Evolutionary conservation across 2,888 invertebrate genomes (phyloP).

Genomic region (Xestia ashworthii): DNA sequence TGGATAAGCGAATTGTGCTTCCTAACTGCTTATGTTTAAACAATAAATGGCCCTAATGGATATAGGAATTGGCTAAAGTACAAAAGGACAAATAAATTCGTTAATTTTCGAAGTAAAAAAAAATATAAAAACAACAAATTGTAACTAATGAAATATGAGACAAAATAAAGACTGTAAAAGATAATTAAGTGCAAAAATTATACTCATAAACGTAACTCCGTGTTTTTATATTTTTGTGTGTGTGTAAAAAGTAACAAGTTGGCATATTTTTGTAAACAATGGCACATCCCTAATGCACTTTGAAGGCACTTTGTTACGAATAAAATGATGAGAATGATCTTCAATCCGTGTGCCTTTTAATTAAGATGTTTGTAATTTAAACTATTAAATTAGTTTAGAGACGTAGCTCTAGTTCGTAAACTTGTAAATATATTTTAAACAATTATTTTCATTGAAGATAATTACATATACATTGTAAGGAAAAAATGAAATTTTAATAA

Average conservation of each 20-base stretch:
- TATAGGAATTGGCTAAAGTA: slow-evolving; percentile 63
- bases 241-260: slow-evolving; percentile 49
- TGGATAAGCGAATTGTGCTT: slow-evolving; percentile 86
- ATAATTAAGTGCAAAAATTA: slow-evolving; percentile 56
- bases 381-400: slow-evolving; percentile 78
- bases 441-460: slow-evolving; percentile 87
- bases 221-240: slow-evolving; percentile 50
- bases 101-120: slow-evolving; percentile 48
- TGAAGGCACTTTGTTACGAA: slow-evolving; percentile 63
- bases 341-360: slow-evolving; percentile 83
- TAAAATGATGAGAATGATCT: slow-evolving; percentile 56
- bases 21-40: slow-evolving; percentile 75
- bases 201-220: slow-evolving; percentile 49
- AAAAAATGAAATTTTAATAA: slow-evolving; percentile 88
- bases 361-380: slow-evolving; percentile 84
- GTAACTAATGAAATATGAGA: slow-evolving; percentile 24
- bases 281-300: slow-evolving; percentile 61
- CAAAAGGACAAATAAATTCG: slow-evolving; percentile 44
- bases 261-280: slow-evolving; percentile 49
- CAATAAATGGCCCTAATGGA: slow-evolving; percentile 44
- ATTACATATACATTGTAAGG: slow-evolving; percentile 85
- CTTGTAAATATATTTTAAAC: slow-evolving; percentile 87
- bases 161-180: slow-evolving; percentile 62
- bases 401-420: slow-evolving; percentile 73
- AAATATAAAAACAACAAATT: not conserved